Base-by-base conservation (phyloP, 1,140 invertebrate species). In the Drosophila obscura region DNA sequence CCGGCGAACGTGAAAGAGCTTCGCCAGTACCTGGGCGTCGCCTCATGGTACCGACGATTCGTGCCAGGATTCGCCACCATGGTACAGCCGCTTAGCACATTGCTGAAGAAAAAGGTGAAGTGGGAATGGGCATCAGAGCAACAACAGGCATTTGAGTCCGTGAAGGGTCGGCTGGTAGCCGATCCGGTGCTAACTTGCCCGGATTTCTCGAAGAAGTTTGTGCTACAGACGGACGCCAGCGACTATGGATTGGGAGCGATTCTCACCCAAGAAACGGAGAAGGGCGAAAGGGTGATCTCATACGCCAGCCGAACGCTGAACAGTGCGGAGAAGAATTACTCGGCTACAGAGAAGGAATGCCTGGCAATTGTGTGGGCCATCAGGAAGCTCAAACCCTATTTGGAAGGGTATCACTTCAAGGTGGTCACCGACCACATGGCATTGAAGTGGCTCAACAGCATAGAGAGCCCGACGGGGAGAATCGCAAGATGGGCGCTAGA, bases 271-370 rank as follows among this genome's bases (percentile, higher is more conserved):
- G 22, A 63, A 2, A 41, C 13, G 3, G 55, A 50, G 6, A 43
- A 43, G 15, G 51, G 28, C 1, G 43, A 66, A 19, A 22, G 28
- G 15, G 91, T 92, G 0, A 88, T 92, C 22, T 78, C 81, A 2
- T 93, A 91, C 67, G 90, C 91, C 0, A 92, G 90, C 45, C 53
- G 92, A 35, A 77, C 65, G 4, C 66, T 93, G 28, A 93, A 92
- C 63, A 58, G 80, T 41, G 85, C 91, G 19, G 19, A 19, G 19
- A 19, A 19, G 19, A 19, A 19, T 19, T 19, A 19, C 19, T 19
- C 19, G 19, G 19, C 19, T 19, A 19, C 19, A 19, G 19, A 19
- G 19, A 19, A 19, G 19, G 19, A 19, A 19, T 19, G 19, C 19
- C 19, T 19, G 19, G 19, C 19, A 1, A 19, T 19, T 19, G 19